Base-by-base conservation (phyloP, 1,140 invertebrate genomes). In the Bombus superbus region DNA sequence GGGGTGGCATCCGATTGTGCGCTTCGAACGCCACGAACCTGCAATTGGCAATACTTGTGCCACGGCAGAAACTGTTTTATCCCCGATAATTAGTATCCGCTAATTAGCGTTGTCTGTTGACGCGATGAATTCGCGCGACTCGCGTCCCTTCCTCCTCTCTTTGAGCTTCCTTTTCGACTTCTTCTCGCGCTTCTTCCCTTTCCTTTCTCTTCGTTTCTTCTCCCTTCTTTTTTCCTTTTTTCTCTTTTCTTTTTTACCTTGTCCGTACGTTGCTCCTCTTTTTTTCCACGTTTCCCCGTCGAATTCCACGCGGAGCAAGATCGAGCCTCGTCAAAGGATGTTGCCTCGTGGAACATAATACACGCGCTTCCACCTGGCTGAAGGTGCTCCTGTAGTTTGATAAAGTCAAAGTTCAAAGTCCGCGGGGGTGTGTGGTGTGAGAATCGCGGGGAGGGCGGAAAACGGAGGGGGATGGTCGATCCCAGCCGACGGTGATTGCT, bases 401-500 rank as follows among this genome's bases (percentile, higher is more conserved):
- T 90, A 88, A 90, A 88, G 87, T 89, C 86, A 92, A 92, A 92
- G 92, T 92, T 92, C 88, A 89, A 92, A 93, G 91, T 92, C 90
- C 92, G 88, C 85, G 89, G 80, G 74, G 53, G 88, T 86, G 88
- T 79, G 71, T 87, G 89, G 88, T 88, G 88, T 86, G 90, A 91
- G 89, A 88, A 81, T 88, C 86, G 89, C 83, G 85, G 83, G 82
- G 78, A 44, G 68, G 28, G 72, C 73, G 86, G 72, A 73, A 78
- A 62, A 68, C 53, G 72, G 89, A 11, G 59, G 59, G 89, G 88
- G 84, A 81, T 85, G 90, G 76, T 85, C 90, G 88, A 92, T 90
- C 89, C 87, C 86, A 86, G 86, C 89, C 91, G 85, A 89, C 91
- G 91, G 88, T 95, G 94, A 94, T 94, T 94, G 93, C 94, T 92